Evolutionary conservation across 2,888 invertebrate genomes (phyloP).

Genomic region (Drosophila gaucha): DNA sequence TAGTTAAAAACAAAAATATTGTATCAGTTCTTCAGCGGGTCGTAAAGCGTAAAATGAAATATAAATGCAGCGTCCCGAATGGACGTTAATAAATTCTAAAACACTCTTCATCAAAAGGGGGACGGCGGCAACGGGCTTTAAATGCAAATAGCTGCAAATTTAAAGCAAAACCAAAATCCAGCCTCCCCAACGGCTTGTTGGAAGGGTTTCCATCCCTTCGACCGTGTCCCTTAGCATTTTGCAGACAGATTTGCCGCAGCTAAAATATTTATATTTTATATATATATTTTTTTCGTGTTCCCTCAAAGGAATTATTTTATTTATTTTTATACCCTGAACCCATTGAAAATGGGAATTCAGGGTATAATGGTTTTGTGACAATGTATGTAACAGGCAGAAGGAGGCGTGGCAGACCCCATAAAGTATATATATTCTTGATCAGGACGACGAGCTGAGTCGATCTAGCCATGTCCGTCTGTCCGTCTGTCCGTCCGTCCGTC

Average conservation of each 20-base stretch:
- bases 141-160: slow-evolving; percentile 76
- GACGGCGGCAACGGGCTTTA: slow-evolving; percentile 55
- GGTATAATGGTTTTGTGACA: no score
- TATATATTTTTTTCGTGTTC: slow-evolving; percentile 37
- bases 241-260: slow-evolving; percentile 67
- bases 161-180: slow-evolving; percentile 45
- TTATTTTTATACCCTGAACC: slow-evolving; percentile 20
- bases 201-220: slow-evolving; percentile 66
- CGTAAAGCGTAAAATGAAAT: slow-evolving; percentile 71
- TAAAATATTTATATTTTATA: slow-evolving; percentile 62
- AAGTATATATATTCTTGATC: no score
- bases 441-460: no score
- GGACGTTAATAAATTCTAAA: slow-evolving; percentile 70
- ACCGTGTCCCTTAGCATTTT: slow-evolving; percentile 43
- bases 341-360: no score
- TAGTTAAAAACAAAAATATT: slow-evolving; percentile 69
- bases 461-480: no score
- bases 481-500: no score
- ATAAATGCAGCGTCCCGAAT: slow-evolving; percentile 58
- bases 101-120: slow-evolving; percentile 65
- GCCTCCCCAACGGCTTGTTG: slow-evolving; percentile 26
- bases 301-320: slow-evolving; percentile 73
- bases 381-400: no score
- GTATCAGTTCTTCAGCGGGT: slow-evolving; percentile 73
- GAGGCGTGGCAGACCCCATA: no score